phyloP scores from a whole-genome alignment of 2,113 vertebrate species.

The Pycnonotus jocosus region DNA sequence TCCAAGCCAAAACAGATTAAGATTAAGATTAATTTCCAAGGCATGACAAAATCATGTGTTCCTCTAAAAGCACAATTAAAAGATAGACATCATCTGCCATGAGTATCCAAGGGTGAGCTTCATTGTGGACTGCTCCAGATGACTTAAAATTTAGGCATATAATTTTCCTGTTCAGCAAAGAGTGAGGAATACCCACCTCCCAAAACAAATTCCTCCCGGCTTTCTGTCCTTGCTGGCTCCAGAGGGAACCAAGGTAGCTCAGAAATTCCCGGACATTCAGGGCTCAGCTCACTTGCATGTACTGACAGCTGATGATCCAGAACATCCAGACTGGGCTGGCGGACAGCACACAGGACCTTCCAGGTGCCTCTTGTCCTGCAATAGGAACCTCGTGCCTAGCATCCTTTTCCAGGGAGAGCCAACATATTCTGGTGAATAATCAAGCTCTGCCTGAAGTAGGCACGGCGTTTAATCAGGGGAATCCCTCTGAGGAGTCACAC shows the following conservation, averaged over 20 bases:
- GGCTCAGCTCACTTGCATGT: background rate
- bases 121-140: background rate
- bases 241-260: background rate
- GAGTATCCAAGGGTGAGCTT: background rate
- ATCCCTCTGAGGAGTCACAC: background rate
- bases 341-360: background rate
- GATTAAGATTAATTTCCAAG: background rate
- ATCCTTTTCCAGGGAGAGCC: background rate
- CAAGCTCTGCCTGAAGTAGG: background rate
- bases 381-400: accelerated
- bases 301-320: background rate
- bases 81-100: background rate
- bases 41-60: background rate
- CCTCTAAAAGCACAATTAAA: background rate
- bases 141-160: background rate
- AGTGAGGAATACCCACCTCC: background rate
- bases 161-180: background rate
- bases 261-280: background rate
- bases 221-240: background rate
- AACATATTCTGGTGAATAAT: background rate
- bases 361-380: background rate
- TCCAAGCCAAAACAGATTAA: background rate
- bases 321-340: background rate
- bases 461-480: background rate
- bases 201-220: background rate